A percentile compares a stretch with the other conserved stretches of the same genome.
phyloP scores from a whole-genome alignment of 2,888 invertebrate species.

The Dascillus cervinus region DNA sequence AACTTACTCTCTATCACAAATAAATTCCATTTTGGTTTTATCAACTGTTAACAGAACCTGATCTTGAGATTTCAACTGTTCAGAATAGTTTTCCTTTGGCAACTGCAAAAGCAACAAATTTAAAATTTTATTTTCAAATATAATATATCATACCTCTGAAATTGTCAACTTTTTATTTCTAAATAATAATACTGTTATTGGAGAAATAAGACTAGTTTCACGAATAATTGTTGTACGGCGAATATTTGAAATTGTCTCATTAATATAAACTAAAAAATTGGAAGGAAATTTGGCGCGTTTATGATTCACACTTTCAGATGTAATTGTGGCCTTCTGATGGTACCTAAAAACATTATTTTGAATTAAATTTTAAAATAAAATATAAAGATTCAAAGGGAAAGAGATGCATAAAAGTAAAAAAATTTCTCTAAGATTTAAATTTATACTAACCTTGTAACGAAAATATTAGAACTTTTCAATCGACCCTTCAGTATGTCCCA shows the following conservation, averaged over 20 bases:
- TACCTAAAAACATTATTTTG: conserved; percentile 39
- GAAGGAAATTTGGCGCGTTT: conserved; percentile 42
- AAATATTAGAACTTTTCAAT: conserved; percentile 40
- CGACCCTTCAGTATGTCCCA: conserved; percentile 49
- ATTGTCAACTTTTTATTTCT: conserved; percentile 30
- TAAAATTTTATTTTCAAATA: conserved; percentile 3
- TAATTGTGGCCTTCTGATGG: conserved; percentile 50
- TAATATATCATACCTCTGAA: conserved; percentile 25
- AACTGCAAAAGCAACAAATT: conserved; percentile 17
- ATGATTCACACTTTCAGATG: conserved; percentile 58
- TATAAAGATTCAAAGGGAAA: neutral
- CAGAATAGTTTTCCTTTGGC: conserved; percentile 13
- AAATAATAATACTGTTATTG: conserved; percentile 53
- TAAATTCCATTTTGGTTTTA: conserved; percentile 35
- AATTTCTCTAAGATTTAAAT: conserved; percentile 11
- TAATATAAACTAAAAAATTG: conserved; percentile 49
- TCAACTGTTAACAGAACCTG: conserved; percentile 34
- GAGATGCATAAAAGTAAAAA: too few relatives aligned
- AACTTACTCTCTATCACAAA: conserved; percentile 40
- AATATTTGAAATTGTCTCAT: conserved; percentile 49
- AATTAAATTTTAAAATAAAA: neutral
- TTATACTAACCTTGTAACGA: conserved; percentile 47
- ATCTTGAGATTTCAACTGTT: conserved; percentile 18
- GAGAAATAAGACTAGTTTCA: conserved; percentile 52
- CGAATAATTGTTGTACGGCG: conserved; percentile 49